Conservation (phyloP, 2,888 invertebrate species). For the Temnothorax unifasciatus region DNA sequence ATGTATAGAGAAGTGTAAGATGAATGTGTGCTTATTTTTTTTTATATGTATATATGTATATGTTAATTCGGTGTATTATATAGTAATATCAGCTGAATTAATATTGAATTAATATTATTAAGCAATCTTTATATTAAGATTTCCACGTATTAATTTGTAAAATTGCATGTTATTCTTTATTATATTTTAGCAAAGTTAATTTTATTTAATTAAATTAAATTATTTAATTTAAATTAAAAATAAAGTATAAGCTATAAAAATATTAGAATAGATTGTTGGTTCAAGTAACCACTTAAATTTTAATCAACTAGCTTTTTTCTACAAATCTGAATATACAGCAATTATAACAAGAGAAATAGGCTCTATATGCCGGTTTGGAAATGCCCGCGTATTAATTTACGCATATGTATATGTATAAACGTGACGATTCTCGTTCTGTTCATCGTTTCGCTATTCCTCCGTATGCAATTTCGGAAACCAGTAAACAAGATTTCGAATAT, state of each 20-base stretch:
- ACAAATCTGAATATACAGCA: background rate
- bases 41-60: background rate
- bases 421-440: background rate
- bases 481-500: conserved; percentile 13
- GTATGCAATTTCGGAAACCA: background rate
- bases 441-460: background rate
- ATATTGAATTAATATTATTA: background rate
- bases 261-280: background rate
- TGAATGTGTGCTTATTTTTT: background rate
- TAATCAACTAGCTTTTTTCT: background rate
- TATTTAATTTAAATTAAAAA: background rate
- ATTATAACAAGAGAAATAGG: background rate
- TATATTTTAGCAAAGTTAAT: background rate
- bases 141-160: background rate
- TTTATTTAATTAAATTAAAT: background rate
- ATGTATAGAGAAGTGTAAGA: background rate
- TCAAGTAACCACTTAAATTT: background rate
- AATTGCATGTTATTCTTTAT: background rate
- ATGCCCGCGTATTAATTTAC: background rate
- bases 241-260: background rate
- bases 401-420: background rate
- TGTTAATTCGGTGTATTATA: too few species aligned
- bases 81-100: too few species aligned
- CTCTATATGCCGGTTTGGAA: background rate
- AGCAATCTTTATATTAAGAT: background rate